Conservation (phyloP, 2,113 vertebrate species). For the Anas platyrhynchos region DNA sequence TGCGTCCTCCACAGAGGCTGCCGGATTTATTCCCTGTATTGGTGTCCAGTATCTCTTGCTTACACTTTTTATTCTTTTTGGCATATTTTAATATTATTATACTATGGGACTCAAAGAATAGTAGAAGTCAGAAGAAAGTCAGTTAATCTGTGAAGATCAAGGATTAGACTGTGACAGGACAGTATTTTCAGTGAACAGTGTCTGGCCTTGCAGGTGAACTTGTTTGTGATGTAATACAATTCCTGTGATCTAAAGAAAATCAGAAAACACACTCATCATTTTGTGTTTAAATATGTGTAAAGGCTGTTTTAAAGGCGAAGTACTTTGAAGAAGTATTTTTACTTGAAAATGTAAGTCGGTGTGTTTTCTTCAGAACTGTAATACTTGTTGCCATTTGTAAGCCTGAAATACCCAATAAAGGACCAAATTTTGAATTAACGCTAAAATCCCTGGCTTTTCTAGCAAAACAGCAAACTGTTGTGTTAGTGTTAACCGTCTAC, state of each 20-base stretch:
- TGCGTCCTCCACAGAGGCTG: constrained; percentile 81
- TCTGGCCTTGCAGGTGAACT: neutral
- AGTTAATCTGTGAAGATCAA: constrained; percentile 67
- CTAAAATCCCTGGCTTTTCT: neutral
- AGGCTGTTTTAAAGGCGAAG: neutral
- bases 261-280: neutral
- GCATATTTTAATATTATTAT: constrained; percentile 88
- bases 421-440: constrained; percentile 49
- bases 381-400: constrained; percentile 32
- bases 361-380: neutral
- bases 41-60: constrained; percentile 84
- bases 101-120: constrained; percentile 78
- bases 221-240: neutral
- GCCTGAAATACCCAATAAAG: constrained; percentile 35
- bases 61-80: constrained; percentile 86
- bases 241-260: neutral
- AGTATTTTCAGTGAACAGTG: neutral
- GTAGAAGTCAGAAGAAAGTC: constrained; percentile 85
- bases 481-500: neutral
- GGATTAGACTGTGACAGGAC: neutral
- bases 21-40: constrained; percentile 91
- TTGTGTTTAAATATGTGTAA: too few relatives aligned
- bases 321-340: neutral
- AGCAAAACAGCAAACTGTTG: neutral
- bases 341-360: neutral